Evolutionary conservation across 2,113 vertebrate genomes (phyloP).

Genomic region (Proterorhinus semilunaris): DNA sequence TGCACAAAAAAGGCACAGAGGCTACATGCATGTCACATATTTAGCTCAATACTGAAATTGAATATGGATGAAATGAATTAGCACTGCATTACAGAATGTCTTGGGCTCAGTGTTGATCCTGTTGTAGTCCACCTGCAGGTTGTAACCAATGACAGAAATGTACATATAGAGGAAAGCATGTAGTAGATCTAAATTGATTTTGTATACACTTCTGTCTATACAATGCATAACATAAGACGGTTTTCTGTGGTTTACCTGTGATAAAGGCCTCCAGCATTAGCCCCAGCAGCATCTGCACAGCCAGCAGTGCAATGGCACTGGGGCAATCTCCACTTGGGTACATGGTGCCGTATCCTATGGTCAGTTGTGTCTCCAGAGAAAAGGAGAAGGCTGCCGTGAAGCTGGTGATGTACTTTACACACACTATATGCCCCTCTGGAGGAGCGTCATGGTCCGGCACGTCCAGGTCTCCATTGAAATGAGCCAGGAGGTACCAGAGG

Average conservation of each 20-base stretch:
- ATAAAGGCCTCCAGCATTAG: slow-evolving; percentile 98
- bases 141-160: too few species aligned
- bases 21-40: background rate
- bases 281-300: slow-evolving; percentile 95
- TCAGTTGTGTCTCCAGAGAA: slow-evolving; percentile 96
- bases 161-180: too few species aligned
- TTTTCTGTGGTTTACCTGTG: slow-evolving; percentile 83
- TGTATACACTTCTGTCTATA: background rate
- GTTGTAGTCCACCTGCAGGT: too few species aligned
- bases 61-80: too few species aligned
- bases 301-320: slow-evolving; percentile 90
- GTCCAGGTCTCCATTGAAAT: slow-evolving; percentile 93
- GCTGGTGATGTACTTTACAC: slow-evolving; percentile 94
- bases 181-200: too few species aligned
- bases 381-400: slow-evolving; percentile 97
- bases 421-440: slow-evolving; percentile 91
- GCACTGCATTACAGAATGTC: too few species aligned
- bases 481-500: slow-evolving; percentile 94
- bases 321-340: slow-evolving; percentile 95
- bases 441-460: slow-evolving; percentile 86
- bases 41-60: too few species aligned
- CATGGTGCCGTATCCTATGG: slow-evolving; percentile 98
- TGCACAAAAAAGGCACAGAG: background rate
- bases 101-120: too few species aligned
- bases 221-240: too few species aligned